Conservation (phyloP, 2,113 vertebrate species). For the Psophia crepitans region DNA sequence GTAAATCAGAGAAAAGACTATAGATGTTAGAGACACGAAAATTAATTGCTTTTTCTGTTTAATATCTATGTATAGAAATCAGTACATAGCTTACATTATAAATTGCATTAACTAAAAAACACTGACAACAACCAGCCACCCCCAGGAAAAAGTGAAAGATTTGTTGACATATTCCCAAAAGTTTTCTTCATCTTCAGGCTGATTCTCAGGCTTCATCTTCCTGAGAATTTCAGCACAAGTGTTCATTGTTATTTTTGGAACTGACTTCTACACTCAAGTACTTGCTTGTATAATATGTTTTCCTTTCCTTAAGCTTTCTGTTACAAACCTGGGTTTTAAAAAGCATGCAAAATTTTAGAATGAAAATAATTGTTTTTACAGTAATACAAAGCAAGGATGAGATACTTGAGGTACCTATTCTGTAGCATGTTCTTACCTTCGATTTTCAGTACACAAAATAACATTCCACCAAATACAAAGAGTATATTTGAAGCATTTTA, state of each 20-base stretch:
- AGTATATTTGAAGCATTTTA: neutral
- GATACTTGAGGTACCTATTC: neutral
- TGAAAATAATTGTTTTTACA: neutral
- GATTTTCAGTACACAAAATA: neutral
- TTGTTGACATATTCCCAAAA: constrained; percentile 44
- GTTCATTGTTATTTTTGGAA: constrained; percentile 55
- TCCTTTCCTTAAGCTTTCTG: neutral
- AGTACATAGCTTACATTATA: neutral
- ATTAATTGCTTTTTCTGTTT: neutral
- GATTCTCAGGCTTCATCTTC: constrained; percentile 52
- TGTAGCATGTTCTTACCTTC: neutral
- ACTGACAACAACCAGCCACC: neutral
- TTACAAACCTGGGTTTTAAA: neutral
- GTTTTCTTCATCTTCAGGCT: neutral
- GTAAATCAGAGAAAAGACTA: neutral
- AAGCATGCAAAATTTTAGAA: neutral
- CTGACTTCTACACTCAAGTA: neutral
- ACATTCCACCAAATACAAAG: neutral
- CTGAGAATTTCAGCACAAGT: constrained; percentile 31
- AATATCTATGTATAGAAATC: neutral
- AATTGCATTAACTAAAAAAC: neutral
- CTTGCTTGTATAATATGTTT: neutral
- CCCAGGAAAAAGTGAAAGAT: constrained; percentile 6
- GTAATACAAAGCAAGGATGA: neutral
- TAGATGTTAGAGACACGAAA: neutral